phyloP scores from a whole-genome alignment of 1,140 invertebrate species.

The Caenorhabditis tropicalis region DNA sequence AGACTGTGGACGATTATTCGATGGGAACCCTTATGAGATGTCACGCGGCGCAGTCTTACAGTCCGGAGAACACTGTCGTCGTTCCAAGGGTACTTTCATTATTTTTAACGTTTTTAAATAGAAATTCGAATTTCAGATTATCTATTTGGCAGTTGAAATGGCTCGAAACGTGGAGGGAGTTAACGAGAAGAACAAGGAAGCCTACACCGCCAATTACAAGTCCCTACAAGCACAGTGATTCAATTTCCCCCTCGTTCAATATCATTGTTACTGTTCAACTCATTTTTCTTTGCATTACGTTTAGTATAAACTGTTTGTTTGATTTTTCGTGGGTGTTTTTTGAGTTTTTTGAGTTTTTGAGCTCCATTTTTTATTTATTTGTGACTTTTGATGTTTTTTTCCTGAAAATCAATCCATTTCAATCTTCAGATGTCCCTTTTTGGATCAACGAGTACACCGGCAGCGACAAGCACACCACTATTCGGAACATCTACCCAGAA shows the following conservation, averaged over 20 bases:
- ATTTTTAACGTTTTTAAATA: not conserved
- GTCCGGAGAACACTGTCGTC: conserved; percentile 52
- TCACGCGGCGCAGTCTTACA: conserved; percentile 48
- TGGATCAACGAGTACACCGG: not conserved
- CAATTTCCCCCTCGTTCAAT: not conserved
- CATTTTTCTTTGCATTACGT: not conserved
- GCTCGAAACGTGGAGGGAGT: conserved; percentile 56
- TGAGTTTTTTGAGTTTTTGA: not conserved
- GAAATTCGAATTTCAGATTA: conserved; percentile 38
- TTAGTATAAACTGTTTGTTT: not conserved
- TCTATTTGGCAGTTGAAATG: conserved; percentile 52
- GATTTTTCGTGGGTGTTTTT: not conserved
- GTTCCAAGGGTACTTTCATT: conserved; percentile 45
- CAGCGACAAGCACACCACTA: not conserved
- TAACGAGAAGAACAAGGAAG: conserved; percentile 49
- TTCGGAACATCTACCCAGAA: not conserved
- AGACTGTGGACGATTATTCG: conserved; percentile 56
- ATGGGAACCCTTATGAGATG: conserved; percentile 54
- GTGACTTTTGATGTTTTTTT: not conserved
- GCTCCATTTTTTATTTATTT: not conserved
- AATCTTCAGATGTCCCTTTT: conserved; percentile 7
- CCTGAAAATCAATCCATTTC: too few species aligned
- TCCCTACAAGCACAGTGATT: not conserved
- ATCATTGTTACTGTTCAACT: too few species aligned
- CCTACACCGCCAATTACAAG: not conserved